phyloP scores from a whole-genome alignment of 2,888 invertebrate species.

The Caenorhabditis auriculariae region DNA sequence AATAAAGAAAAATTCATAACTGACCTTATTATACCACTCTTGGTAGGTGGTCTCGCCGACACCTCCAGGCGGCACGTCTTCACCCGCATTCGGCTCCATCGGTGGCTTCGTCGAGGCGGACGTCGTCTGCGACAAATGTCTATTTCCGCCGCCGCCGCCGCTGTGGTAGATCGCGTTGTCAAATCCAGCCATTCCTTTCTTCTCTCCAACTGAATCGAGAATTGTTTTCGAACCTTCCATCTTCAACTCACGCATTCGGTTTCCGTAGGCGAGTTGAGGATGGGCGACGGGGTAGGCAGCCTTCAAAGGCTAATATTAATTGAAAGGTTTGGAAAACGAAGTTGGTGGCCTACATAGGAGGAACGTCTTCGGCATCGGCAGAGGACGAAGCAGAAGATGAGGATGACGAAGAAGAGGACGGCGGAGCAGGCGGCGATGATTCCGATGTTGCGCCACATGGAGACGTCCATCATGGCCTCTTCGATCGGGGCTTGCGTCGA shows the following conservation, averaged over 20 bases:
- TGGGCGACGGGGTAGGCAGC: slow-evolving; percentile 41
- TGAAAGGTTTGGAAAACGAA: background rate
- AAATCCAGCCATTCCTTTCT: slow-evolving; percentile 31
- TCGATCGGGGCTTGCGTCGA: slow-evolving; percentile 13
- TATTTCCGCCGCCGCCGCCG: too few species aligned
- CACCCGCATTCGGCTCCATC: slow-evolving; percentile 9
- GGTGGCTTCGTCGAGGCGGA: slow-evolving; percentile 33
- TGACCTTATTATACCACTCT: slow-evolving; percentile 59
- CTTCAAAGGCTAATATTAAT: slow-evolving; percentile 15
- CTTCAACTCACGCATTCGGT: slow-evolving; percentile 31
- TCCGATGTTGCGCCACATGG: slow-evolving; percentile 24
- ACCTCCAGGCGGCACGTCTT: slow-evolving; percentile 42
- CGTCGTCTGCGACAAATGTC: slow-evolving; percentile 41
- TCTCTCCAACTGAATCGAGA: slow-evolving; percentile 22
- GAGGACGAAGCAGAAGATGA: slow-evolving; percentile 25
- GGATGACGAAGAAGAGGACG: slow-evolving; percentile 17
- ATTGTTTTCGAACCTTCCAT: background rate
- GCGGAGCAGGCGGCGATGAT: slow-evolving; percentile 23
- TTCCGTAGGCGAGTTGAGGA: slow-evolving; percentile 28
- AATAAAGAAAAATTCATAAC: background rate
- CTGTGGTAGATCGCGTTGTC: slow-evolving; percentile 49
- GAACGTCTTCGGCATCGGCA: slow-evolving; percentile 30
- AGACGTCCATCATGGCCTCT: slow-evolving; percentile 15
- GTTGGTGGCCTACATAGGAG: slow-evolving; percentile 32
- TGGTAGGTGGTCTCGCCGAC: slow-evolving; percentile 61